phyloP scores from a whole-genome alignment of 2,797 vertebrate species.

The Melanotaenia trifasciata region DNA sequence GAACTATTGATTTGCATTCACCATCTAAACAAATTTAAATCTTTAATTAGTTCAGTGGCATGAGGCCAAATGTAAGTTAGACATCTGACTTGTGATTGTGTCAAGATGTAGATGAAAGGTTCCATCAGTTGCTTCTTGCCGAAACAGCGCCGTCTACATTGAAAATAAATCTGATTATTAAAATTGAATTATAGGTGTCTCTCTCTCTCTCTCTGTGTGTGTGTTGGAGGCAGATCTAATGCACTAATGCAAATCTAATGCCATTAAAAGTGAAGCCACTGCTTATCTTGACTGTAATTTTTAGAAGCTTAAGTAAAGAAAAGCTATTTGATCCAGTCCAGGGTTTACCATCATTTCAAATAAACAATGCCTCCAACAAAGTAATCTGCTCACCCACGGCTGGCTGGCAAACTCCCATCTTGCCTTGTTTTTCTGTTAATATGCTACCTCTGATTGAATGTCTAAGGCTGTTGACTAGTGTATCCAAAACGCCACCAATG shows the following conservation, averaged over 20 bases:
- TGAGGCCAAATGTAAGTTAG: conserved; percentile 73
- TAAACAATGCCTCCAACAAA: conserved; percentile 31
- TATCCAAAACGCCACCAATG: conserved; percentile 30
- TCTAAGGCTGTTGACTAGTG: conserved; percentile 27
- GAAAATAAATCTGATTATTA: conserved; percentile 70
- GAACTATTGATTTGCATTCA: conserved; percentile 71
- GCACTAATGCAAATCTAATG: conserved; percentile 60
- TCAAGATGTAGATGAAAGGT: conserved; percentile 72
- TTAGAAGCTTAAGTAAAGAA: conserved; percentile 28
- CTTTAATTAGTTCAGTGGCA: conserved; percentile 76
- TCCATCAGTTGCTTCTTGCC: conserved; percentile 48
- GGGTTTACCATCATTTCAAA: conserved; percentile 29
- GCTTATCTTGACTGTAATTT: conserved; percentile 37
- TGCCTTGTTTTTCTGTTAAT: conserved; percentile 39
- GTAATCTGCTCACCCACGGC: conserved; percentile 13
- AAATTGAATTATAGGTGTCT: conserved; percentile 61
- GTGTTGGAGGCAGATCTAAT: conserved; percentile 22
- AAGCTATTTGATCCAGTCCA: conserved; percentile 30
- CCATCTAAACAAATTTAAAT: conserved; percentile 71
- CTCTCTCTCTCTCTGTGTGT: not conserved
- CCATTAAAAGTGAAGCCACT: conserved; percentile 49
- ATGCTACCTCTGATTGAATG: conserved; percentile 37
- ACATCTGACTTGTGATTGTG: conserved; percentile 68
- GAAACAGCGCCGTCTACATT: conserved; percentile 56
- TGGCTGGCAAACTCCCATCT: conserved; percentile 16